phyloP scores from a whole-genome alignment of 2,113 vertebrate genomes.

The Bos indicus region DNA sequence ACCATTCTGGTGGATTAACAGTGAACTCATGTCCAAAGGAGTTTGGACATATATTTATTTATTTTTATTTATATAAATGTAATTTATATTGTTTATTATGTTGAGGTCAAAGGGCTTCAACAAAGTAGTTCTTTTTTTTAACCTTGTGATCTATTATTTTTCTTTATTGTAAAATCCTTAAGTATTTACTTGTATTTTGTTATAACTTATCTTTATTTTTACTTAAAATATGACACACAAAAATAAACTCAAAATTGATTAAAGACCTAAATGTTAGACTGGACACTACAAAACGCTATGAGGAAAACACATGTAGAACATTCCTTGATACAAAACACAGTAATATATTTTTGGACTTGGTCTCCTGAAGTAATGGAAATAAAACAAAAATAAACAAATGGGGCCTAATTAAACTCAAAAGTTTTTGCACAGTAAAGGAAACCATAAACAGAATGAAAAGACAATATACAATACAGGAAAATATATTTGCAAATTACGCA shows the following conservation, averaged over 20 bases:
- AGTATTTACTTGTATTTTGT: background rate
- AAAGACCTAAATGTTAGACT: background rate
- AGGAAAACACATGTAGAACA: background rate
- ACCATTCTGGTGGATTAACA: background rate
- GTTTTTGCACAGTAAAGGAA: background rate
- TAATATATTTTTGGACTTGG: background rate
- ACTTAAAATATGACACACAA: background rate
- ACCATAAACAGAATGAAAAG: background rate
- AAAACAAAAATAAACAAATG: background rate
- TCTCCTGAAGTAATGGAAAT: background rate
- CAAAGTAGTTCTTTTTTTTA: background rate
- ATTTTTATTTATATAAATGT: background rate
- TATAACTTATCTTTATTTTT: background rate
- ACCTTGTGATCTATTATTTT: background rate
- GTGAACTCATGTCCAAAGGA: background rate
- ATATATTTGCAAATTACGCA: background rate
- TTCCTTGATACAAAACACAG: background rate
- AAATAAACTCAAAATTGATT: background rate
- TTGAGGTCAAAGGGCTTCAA: background rate
- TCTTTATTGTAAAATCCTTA: background rate
- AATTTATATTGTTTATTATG: background rate
- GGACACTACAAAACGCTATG: background rate
- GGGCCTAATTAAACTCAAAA: background rate
- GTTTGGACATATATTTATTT: background rate
- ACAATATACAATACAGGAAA: background rate